Conservation (phyloP, 2,888 invertebrate species). For the Oasisia sp. region DNA sequence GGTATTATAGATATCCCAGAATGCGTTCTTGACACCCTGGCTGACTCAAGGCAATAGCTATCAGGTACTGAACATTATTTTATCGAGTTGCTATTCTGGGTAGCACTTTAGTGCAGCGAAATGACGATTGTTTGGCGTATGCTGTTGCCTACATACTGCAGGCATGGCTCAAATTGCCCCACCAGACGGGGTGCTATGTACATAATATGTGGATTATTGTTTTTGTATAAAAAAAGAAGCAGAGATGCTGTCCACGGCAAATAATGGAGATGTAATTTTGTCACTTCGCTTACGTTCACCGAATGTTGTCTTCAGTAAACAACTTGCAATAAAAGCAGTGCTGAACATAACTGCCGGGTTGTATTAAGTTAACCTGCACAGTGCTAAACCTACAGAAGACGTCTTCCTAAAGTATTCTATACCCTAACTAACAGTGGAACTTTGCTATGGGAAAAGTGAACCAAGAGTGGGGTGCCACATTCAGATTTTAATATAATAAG, state of each 20-base stretch:
- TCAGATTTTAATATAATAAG: no score
- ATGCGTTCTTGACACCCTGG: not conserved
- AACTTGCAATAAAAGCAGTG: conserved; percentile 14
- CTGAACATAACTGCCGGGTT: not conserved
- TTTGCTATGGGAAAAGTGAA: no score
- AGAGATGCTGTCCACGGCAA: not conserved
- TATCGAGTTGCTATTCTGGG: conserved; percentile 9
- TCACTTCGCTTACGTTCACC: conserved; percentile 13
- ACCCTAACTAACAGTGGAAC: no score
- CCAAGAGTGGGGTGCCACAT: no score
- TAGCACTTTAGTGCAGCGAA: not conserved
- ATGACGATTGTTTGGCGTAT: not conserved
- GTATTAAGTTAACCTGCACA: not conserved
- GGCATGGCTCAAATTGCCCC: not conserved
- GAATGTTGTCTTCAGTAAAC: conserved; percentile 6
- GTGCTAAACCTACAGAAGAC: not conserved
- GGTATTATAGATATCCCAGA: conserved; percentile 4
- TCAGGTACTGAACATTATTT: conserved; percentile 13
- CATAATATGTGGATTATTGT: not conserved
- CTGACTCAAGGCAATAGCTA: conserved; percentile 2
- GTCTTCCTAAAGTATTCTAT: no score
- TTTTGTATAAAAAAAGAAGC: conserved; percentile 13
- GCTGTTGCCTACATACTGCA: not conserved
- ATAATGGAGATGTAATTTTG: conserved; percentile 17
- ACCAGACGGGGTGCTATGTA: not conserved